These are phyloP conservation scores for Drosophila tripunctata DNA, from an alignment of 2,888 invertebrate genomes.

Conservation along the genomic window DNA sequence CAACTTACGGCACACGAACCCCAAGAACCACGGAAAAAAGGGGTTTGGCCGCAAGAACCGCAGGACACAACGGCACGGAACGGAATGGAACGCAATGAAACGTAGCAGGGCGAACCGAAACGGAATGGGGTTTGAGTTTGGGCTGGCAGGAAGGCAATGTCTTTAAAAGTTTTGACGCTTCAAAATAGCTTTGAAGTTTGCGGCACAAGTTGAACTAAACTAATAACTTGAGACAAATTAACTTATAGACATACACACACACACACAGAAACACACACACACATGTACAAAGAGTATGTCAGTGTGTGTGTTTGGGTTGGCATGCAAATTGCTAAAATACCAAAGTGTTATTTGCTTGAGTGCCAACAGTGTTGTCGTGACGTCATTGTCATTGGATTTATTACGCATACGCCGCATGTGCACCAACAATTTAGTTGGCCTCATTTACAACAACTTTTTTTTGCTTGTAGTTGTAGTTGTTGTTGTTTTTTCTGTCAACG, in stretches of 20 bases:
- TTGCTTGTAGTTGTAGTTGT: neutral
- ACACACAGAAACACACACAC: neutral
- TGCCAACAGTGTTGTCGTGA: slow-evolving; percentile 41
- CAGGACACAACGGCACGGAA: slow-evolving; percentile 26
- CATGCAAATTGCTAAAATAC: slow-evolving; percentile 55
- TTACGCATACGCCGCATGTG: slow-evolving; percentile 64
- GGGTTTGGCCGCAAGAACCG: slow-evolving; percentile 56
- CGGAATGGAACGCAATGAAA: too few species aligned
- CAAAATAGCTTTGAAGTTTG: slow-evolving; percentile 52
- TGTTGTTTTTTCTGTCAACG: slow-evolving; percentile 34
- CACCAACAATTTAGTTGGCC: slow-evolving; percentile 54
- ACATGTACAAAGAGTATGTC: neutral
- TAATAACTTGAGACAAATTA: slow-evolving; percentile 61
- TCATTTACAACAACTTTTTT: slow-evolving; percentile 33
- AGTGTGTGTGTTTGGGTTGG: slow-evolving; percentile 17
- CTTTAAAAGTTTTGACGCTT: slow-evolving; percentile 38
- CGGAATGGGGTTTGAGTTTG: neutral
- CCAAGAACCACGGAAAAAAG: slow-evolving; percentile 23
- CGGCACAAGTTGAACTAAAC: slow-evolving; percentile 36
- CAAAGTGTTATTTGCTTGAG: slow-evolving; percentile 61
- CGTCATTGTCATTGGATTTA: slow-evolving; percentile 64
- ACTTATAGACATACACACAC: slow-evolving; percentile 34
- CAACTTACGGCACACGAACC: slow-evolving; percentile 4
- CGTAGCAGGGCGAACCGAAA: neutral
- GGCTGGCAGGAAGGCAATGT: neutral